Conservation (phyloP, 1,140 invertebrate species). For the Trigoniulus corallinus region DNA sequence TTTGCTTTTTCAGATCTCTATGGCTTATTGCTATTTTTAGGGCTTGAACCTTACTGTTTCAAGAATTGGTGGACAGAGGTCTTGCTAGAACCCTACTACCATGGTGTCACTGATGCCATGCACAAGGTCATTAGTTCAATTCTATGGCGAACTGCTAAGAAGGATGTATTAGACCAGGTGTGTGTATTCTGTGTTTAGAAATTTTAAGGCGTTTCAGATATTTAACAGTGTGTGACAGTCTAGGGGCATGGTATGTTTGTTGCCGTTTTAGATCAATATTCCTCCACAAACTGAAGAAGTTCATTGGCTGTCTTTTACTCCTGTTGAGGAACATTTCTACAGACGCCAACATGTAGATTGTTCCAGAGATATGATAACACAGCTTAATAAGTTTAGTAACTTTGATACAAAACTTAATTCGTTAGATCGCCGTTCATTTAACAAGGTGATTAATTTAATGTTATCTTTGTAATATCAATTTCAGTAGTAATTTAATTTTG, state of each 20-base stretch:
- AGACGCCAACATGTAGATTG: slow-evolving; percentile 30
- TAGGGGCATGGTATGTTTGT: neutral
- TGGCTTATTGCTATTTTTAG: slow-evolving; percentile 50
- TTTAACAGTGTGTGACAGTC: neutral
- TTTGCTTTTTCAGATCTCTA: slow-evolving; percentile 35
- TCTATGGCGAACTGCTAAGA: slow-evolving; percentile 51
- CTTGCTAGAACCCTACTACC: slow-evolving; percentile 35
- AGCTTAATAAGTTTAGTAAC: slow-evolving; percentile 22
- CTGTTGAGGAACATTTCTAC: slow-evolving; percentile 42
- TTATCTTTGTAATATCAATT: neutral
- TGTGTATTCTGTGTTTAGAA: neutral
- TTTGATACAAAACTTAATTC: slow-evolving; percentile 23
- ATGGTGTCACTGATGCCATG: slow-evolving; percentile 30
- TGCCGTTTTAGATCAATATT: slow-evolving; percentile 25
- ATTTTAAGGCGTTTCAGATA: neutral
- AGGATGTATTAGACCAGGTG: slow-evolving; percentile 42
- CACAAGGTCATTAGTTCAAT: slow-evolving; percentile 36
- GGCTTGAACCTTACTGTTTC: slow-evolving; percentile 37
- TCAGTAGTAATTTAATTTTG: neutral
- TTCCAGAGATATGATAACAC: slow-evolving; percentile 22
- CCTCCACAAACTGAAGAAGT: slow-evolving; percentile 29
- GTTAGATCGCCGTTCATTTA: slow-evolving; percentile 28
- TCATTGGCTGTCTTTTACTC: slow-evolving; percentile 37
- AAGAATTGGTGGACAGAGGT: slow-evolving; percentile 37
- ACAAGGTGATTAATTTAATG: slow-evolving; percentile 17